Percentiles rank a stretch among this genome's conserved stretches.
These are phyloP conservation scores for Otocyon megalotis DNA, from an alignment of 2,113 vertebrate species.

Conservation along the genomic window DNA sequence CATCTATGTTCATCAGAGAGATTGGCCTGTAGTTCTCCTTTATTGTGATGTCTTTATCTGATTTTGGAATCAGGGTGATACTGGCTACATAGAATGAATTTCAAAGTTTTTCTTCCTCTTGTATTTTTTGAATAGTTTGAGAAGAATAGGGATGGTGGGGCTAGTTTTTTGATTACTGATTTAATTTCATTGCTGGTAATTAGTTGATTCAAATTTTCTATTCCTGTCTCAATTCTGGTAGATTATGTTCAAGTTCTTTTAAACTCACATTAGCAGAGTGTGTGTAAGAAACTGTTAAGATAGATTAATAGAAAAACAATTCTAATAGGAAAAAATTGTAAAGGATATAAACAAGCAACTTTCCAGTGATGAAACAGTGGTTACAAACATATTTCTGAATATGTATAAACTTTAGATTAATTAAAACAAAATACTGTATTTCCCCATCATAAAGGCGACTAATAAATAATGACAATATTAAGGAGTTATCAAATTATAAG, in stretches of 20 bases:
- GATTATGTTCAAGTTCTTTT: not conserved
- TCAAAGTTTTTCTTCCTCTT: not conserved
- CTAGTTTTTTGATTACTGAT: not conserved
- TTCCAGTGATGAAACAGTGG: not conserved
- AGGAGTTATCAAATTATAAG: not conserved
- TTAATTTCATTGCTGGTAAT: not conserved
- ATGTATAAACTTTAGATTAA: not conserved
- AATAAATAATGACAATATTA: conserved; percentile 22
- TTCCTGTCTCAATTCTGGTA: not conserved
- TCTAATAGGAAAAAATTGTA: not conserved
- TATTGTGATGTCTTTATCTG: not conserved
- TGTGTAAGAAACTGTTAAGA: conserved; percentile 29
- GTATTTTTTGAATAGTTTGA: not conserved
- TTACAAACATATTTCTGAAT: not conserved
- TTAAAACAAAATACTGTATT: not conserved
- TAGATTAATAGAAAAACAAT: conserved; percentile 4
- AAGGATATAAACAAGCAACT: conserved; percentile 10
- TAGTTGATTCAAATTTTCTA: not conserved
- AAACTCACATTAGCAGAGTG: not conserved
- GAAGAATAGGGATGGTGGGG: not conserved
- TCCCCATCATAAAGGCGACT: not conserved
- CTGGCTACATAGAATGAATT: not conserved
- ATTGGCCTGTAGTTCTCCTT: not conserved
- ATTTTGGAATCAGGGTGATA: not conserved
- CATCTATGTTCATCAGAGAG: not conserved